A percentile compares a stretch with the other conserved stretches of the same genome.
Conservation (phyloP, 2,113 vertebrate genomes). For the Nestor notabilis region DNA sequence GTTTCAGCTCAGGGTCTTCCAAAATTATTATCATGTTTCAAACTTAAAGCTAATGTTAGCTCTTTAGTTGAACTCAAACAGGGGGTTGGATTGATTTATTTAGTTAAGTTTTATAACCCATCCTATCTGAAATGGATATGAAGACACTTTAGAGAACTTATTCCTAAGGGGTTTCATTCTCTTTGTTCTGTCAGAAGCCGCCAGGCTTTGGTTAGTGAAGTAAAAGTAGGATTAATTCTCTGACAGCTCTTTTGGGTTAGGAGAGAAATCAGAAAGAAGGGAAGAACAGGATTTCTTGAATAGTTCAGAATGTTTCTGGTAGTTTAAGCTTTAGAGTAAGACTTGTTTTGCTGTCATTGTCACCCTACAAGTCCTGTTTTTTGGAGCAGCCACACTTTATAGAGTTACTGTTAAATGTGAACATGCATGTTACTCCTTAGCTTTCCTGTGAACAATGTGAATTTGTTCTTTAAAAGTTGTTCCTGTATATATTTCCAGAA, state of each 20-base stretch:
- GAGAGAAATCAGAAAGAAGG: neutral
- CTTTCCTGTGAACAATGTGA: neutral
- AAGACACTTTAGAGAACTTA: neutral
- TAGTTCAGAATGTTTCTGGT: neutral
- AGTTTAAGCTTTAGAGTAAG: neutral
- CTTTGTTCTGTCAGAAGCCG: neutral
- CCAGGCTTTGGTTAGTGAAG: neutral
- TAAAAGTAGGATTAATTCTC: neutral
- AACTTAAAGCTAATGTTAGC: neutral
- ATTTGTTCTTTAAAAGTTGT: neutral
- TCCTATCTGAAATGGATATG: neutral
- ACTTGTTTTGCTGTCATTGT: neutral
- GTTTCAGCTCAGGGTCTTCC: neutral
- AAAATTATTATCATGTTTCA: neutral
- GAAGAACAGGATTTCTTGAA: neutral
- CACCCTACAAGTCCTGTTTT: neutral
- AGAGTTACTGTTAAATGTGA: neutral
- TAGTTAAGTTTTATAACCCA: neutral
- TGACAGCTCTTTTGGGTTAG: neutral
- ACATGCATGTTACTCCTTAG: neutral
- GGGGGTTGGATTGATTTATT: neutral
- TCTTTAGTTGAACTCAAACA: neutral
- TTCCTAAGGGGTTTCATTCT: neutral
- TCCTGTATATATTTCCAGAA: neutral
- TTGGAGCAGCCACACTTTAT: neutral